phyloP scores from a whole-genome alignment of 2,888 invertebrate species.

The Ochropleura leucogaster region DNA sequence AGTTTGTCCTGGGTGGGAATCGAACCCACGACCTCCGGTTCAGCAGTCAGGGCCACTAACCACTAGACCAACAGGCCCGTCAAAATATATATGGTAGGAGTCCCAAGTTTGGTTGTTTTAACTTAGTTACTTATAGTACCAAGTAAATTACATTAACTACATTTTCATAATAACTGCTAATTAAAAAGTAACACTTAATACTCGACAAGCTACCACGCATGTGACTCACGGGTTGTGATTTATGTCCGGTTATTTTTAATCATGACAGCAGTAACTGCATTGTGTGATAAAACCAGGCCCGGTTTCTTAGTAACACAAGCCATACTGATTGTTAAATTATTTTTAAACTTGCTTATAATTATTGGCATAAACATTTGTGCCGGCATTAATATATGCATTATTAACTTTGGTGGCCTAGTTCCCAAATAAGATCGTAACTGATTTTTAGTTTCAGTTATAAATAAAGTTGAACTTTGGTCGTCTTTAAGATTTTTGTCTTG shows the following conservation, averaged over 20 bases:
- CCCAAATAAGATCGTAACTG: not conserved
- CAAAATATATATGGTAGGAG: too few species aligned
- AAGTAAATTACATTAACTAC: too few species aligned
- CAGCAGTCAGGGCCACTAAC: too few species aligned
- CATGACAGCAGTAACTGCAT: constrained; percentile 59
- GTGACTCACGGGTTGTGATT: constrained; percentile 53
- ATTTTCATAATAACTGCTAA: not conserved
- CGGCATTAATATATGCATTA: not conserved
- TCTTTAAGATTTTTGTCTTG: too few species aligned
- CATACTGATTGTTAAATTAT: constrained; percentile 56
- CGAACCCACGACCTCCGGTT: too few species aligned
- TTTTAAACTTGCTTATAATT: constrained; percentile 45
- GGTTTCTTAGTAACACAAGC: constrained; percentile 49
- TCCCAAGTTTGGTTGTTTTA: too few species aligned
- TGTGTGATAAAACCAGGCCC: constrained; percentile 59
- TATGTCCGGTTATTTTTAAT: constrained; percentile 61
- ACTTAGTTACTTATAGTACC: too few species aligned
- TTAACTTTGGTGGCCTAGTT: not conserved
- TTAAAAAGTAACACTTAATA: constrained; percentile 24
- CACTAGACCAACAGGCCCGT: too few species aligned
- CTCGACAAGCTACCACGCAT: constrained; percentile 12
- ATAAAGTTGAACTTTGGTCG: not conserved
- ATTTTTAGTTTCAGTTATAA: not conserved
- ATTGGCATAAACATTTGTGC: constrained; percentile 32
- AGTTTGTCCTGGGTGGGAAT: too few species aligned